Conservation (phyloP, 92 coral and sea anemone genomes). For the Epizoanthus ramosus region DNA sequence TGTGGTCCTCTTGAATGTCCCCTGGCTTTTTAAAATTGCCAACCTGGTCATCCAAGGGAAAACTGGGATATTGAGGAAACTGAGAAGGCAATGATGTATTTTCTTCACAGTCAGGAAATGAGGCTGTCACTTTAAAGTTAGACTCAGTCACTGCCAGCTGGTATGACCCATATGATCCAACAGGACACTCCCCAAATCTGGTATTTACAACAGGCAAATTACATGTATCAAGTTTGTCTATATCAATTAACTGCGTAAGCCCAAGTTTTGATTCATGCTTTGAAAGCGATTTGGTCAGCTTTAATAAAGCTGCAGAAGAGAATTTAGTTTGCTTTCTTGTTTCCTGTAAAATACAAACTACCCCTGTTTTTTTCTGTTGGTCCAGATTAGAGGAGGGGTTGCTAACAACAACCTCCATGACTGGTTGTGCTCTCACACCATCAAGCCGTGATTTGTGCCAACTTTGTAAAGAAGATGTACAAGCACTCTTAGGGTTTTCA, state of each 20-base stretch:
- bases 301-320: conserved; percentile 26
- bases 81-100: neutral
- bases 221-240: conserved; percentile 17
- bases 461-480: conserved; percentile 40
- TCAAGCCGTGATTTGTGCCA: conserved; percentile 46
- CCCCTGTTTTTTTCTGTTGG: conserved; percentile 47
- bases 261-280: conserved; percentile 16
- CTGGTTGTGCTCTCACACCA: conserved; percentile 39
- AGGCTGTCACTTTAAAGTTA: conserved; percentile 14
- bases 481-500: conserved; percentile 29
- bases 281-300: conserved; percentile 12
- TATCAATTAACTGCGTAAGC: conserved; percentile 49
- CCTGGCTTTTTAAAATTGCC: conserved; percentile 26
- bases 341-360: conserved; percentile 55
- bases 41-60: conserved; percentile 46
- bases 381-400: conserved; percentile 13
- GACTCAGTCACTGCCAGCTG: conserved; percentile 14
- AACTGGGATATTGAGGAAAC: conserved; percentile 42
- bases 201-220: conserved; percentile 38
- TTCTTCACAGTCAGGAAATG: neutral
- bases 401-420: conserved; percentile 40
- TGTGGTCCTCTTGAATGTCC: conserved; percentile 19
- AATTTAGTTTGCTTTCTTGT: conserved; percentile 40
- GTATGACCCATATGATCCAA: conserved; percentile 12
- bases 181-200: conserved; percentile 9